phyloP scores from a whole-genome alignment of 2,888 invertebrate genomes.

The Chromoteleia sp. region DNA sequence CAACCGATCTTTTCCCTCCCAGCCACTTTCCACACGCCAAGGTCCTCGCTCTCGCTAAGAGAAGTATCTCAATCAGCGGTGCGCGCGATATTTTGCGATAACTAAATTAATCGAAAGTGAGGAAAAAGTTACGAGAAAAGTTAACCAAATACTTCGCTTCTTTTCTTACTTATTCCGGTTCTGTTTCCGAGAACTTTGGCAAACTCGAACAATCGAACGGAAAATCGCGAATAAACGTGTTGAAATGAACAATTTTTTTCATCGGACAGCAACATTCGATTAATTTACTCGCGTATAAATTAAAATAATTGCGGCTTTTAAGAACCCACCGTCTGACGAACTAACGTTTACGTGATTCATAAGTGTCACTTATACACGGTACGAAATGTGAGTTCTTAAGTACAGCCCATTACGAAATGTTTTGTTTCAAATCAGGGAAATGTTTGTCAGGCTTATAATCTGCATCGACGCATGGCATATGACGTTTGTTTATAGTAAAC shows the following conservation, averaged over 20 bases:
- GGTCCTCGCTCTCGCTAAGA: slow-evolving; percentile 69
- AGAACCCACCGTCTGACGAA: slow-evolving; percentile 2
- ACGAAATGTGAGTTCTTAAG: too few species aligned
- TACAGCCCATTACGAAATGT: background rate
- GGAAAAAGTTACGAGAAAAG: slow-evolving; percentile 17
- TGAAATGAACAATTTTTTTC: slow-evolving; percentile 20
- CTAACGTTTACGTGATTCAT: background rate
- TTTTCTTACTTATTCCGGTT: too few species aligned
- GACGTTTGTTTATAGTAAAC: background rate
- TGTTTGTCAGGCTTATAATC: background rate
- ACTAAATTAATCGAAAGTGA: slow-evolving; percentile 56
- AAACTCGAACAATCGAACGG: too few species aligned
- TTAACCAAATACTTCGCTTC: background rate
- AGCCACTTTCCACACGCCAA: slow-evolving; percentile 78
- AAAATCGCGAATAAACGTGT: slow-evolving; percentile 2
- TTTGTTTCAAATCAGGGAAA: background rate
- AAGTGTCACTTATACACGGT: slow-evolving; percentile 1
- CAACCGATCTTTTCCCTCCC: slow-evolving; percentile 74
- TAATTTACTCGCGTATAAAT: slow-evolving; percentile 18
- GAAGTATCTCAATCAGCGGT: slow-evolving; percentile 53
- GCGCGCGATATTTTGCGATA: slow-evolving; percentile 51
- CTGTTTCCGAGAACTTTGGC: too few species aligned
- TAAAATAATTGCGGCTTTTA: slow-evolving; percentile 17
- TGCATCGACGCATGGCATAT: background rate
- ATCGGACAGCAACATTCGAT: background rate